phyloP scores from a whole-genome alignment of 2,888 invertebrate species.

The Cecidostiba fungosa region DNA sequence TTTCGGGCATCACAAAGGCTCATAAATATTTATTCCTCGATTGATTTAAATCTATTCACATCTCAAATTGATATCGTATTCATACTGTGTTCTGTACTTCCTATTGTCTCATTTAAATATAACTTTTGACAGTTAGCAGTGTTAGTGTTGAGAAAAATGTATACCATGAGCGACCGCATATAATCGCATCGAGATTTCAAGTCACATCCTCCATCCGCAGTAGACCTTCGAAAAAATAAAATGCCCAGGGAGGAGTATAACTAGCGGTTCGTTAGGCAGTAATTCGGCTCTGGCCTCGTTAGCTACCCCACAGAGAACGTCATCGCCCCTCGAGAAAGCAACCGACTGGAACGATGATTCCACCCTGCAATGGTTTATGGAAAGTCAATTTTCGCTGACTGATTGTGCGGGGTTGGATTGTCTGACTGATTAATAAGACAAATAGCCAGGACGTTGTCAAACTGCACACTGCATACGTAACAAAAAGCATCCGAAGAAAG shows the following conservation, averaged over 20 bases:
- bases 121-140: background rate
- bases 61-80: background rate
- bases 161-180: conserved; percentile 16
- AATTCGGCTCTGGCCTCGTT: conserved; percentile 43
- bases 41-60: background rate
- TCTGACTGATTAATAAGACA: background rate
- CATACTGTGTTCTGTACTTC: background rate
- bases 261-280: conserved; percentile 57
- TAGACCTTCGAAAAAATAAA: conserved; percentile 55
- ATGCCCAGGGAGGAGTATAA: background rate
- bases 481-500: background rate
- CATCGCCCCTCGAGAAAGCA: conserved; percentile 13
- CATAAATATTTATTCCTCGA: conserved; percentile 6
- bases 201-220: conserved; percentile 54
- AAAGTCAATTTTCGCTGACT: background rate
- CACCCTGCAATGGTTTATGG: background rate
- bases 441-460: conserved; percentile 19
- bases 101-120: background rate
- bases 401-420: background rate
- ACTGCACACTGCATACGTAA: background rate
- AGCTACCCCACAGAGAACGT: conserved; percentile 16
- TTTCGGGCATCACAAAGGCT: background rate
- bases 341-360: conserved; percentile 24
- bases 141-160: background rate
- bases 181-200: conserved; percentile 57